Evolutionary conservation across 2,113 vertebrate genomes (phyloP).

Genomic region (Plectropomus leopardus): DNA sequence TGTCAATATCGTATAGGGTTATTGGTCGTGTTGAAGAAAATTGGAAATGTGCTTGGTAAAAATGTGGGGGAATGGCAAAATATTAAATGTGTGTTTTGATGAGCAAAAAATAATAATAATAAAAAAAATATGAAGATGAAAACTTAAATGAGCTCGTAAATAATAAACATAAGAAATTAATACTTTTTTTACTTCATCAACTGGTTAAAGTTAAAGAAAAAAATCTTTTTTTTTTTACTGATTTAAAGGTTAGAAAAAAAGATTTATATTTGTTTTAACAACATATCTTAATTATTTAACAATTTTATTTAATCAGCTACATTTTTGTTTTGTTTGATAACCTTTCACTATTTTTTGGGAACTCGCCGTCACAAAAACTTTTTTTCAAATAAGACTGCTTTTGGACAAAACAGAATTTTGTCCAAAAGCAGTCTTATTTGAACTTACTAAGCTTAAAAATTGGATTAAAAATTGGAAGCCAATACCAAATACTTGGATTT

Average conservation of each 20-base stretch:
- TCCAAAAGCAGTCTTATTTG: no score
- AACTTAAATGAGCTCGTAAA: not conserved
- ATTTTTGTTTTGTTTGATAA: not conserved
- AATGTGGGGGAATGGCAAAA: not conserved
- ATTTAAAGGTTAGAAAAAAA: not conserved
- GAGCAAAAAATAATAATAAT: not conserved
- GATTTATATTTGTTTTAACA: not conserved
- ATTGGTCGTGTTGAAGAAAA: not conserved
- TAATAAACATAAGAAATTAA: not conserved
- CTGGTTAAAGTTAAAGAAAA: not conserved
- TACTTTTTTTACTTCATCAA: not conserved
- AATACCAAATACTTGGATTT: no score
- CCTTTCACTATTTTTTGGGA: not conserved
- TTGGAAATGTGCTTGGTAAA: not conserved
- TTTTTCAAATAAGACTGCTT: no score
- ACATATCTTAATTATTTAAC: not conserved
- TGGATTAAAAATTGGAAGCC: no score
- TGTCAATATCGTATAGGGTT: not conserved
- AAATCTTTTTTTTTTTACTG: not conserved
- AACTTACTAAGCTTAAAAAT: no score
- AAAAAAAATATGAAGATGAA: not conserved
- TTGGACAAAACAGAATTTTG: no score
- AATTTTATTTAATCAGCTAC: not conserved
- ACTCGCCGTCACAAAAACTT: not conserved
- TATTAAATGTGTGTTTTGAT: not conserved